Conservation (phyloP, 64 coral and sea anemone species). For the Pocillopora damicornis region DNA sequence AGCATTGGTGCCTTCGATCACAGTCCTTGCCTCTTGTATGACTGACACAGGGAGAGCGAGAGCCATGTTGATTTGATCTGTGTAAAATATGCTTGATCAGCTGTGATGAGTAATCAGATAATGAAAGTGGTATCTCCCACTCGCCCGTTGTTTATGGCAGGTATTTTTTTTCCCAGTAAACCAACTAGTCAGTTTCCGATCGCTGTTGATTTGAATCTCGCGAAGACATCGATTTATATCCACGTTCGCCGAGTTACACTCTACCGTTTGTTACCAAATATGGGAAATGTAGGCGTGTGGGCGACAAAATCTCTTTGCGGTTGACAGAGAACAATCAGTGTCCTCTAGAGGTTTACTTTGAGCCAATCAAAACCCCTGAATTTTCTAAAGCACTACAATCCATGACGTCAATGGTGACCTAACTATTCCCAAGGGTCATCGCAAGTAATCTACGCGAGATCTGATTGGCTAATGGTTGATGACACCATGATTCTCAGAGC, state of each 20-base stretch:
- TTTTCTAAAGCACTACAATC: background rate
- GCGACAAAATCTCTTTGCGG: constrained; percentile 60
- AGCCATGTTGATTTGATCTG: constrained; percentile 39
- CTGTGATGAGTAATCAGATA: constrained; percentile 39
- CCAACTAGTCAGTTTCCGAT: constrained; percentile 21
- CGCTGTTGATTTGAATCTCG: constrained; percentile 5
- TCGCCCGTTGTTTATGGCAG: constrained; percentile 1
- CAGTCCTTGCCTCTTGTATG: constrained; percentile 61
- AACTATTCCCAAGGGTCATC: constrained; percentile 17
- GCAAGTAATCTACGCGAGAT: background rate
- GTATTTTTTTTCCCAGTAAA: background rate
- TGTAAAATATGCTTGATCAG: constrained; percentile 24
- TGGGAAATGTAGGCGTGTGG: constrained; percentile 70
- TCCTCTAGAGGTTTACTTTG: constrained; percentile 15
- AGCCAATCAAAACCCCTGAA: constrained; percentile 33
- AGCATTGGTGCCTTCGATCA: constrained; percentile 26
- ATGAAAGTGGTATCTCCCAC: constrained; percentile 12
- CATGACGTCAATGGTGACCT: constrained; percentile 61
- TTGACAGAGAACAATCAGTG: constrained; percentile 27
- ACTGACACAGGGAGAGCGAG: constrained; percentile 57
- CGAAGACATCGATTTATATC: constrained; percentile 55
- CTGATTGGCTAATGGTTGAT: constrained; percentile 31
- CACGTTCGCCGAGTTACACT: background rate
- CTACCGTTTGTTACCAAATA: constrained; percentile 49
- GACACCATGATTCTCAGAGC: constrained; percentile 13